phyloP scores from a whole-genome alignment of 1,140 invertebrate species.

The Orussus abietinus region DNA sequence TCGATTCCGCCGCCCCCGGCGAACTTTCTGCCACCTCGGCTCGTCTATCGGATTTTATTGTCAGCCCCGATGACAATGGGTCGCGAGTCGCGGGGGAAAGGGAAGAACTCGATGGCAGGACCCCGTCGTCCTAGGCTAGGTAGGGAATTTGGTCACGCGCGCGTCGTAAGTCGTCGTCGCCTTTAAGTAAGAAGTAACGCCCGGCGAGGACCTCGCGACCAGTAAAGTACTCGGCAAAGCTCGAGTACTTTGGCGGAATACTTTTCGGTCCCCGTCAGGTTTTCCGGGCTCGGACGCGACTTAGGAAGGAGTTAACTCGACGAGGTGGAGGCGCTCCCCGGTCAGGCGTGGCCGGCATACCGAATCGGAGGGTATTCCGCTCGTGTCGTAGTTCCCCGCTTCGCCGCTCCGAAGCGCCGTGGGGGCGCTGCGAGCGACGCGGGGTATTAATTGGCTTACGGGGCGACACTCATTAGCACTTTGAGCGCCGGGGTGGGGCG shows the following conservation, averaged over 20 bases:
- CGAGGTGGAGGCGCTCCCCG: conserved; percentile 27
- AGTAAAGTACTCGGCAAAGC: too few species aligned
- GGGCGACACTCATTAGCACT: conserved; percentile 55
- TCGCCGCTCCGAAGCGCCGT: too few species aligned
- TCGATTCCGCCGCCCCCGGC: too few species aligned
- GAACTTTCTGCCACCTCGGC: too few species aligned
- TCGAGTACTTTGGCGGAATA: too few species aligned
- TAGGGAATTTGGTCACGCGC: conserved; percentile 40
- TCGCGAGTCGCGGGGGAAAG: conserved; percentile 9
- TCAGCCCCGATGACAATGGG: too few species aligned
- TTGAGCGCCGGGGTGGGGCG: conserved; percentile 41
- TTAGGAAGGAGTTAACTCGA: conserved; percentile 43
- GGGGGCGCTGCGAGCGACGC: background rate
- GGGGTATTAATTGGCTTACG: conserved; percentile 55
- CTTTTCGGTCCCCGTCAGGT: too few species aligned
- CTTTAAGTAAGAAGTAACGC: conserved; percentile 37
- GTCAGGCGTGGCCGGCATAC: conserved; percentile 52
- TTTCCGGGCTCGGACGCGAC: too few species aligned
- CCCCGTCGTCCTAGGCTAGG: conserved; percentile 12
- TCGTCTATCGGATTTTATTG: too few species aligned
- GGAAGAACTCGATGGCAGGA: background rate
- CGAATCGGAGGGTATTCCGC: conserved; percentile 51
- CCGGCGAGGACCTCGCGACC: conserved; percentile 21
- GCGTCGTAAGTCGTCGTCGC: conserved; percentile 35
- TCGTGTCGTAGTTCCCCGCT: conserved; percentile 49